Conservation (phyloP, 2,113 vertebrate genomes). For the Micromys minutus region DNA sequence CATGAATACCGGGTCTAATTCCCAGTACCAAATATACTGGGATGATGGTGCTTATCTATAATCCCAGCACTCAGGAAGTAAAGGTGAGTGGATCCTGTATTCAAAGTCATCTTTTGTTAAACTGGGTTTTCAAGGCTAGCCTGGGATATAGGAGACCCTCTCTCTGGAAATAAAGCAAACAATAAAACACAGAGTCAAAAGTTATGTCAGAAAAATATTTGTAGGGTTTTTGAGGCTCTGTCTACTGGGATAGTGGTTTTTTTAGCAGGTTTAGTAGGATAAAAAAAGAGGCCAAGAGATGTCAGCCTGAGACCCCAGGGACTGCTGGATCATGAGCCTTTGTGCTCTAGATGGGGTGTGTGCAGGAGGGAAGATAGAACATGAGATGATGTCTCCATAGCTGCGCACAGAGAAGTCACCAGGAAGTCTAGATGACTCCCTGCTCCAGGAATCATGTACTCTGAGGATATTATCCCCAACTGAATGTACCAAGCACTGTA, state of each 20-base stretch:
- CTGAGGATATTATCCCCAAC: not conserved
- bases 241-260: not conserved
- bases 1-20: not conserved
- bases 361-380: not conserved
- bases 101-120: not conserved
- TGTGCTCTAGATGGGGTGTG: not conserved
- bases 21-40: not conserved
- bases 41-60: not conserved
- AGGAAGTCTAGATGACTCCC: not conserved
- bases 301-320: not conserved
- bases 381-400: not conserved
- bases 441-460: not conserved
- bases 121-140: not conserved
- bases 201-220: not conserved
- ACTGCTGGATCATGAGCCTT: not conserved
- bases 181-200: not conserved
- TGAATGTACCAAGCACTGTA: rapidly evolving
- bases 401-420: not conserved
- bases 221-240: not conserved
- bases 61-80: too few species aligned
- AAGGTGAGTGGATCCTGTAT: not conserved
- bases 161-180: not conserved
- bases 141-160: not conserved
- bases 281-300: not conserved
- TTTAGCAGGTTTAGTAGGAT: not conserved